phyloP scores from a whole-genome alignment of 2,113 vertebrate genomes.

The Coracopsis vasa region DNA sequence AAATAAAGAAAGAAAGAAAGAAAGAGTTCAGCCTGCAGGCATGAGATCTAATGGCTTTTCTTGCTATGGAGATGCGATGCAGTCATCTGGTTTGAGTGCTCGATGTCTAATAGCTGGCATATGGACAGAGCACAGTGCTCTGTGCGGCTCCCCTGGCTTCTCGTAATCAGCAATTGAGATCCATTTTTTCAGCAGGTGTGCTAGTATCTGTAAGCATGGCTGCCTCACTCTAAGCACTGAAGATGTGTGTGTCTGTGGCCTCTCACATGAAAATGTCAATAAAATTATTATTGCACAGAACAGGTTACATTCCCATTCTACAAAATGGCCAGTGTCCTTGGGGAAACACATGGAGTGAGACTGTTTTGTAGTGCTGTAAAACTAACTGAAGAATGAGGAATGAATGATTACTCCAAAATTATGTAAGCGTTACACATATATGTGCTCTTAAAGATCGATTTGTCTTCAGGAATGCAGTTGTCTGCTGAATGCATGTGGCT shows the following conservation, averaged over 20 bases:
- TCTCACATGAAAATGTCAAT: background rate
- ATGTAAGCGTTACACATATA: background rate
- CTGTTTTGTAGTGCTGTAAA: background rate
- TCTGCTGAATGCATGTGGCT: background rate
- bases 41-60: constrained; percentile 11
- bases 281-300: background rate
- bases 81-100: constrained; percentile 43
- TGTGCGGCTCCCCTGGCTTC: background rate
- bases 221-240: background rate
- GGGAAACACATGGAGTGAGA: background rate
- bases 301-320: background rate
- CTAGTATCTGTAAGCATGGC: background rate
- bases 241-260: background rate
- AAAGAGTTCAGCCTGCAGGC: constrained; percentile 1
- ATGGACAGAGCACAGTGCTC: background rate
- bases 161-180: background rate
- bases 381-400: background rate
- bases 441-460: background rate
- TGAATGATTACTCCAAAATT: background rate
- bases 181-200: constrained; percentile 27
- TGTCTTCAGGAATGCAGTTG: background rate
- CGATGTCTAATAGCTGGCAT: constrained; percentile 13
- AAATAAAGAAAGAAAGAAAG: background rate
- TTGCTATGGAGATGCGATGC: background rate
- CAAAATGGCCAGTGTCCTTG: background rate